Conservation (phyloP, 2,797 vertebrate species). For the Sciurus carolinensis region DNA sequence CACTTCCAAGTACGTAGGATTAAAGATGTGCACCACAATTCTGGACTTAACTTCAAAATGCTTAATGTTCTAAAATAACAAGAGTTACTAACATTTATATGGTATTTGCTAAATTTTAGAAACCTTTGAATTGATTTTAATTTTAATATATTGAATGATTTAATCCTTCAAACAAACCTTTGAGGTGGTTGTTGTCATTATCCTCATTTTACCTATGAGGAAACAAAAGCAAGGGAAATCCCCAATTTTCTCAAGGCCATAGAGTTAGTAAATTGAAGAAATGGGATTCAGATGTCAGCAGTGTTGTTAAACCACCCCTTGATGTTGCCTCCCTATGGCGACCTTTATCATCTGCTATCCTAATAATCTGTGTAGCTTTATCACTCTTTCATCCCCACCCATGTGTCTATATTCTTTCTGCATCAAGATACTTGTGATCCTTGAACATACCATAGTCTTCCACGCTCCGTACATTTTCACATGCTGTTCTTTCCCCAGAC, state of each 20-base stretch:
- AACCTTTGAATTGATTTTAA: slow-evolving; percentile 55
- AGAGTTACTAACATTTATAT: slow-evolving; percentile 36
- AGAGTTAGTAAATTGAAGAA: slow-evolving; percentile 4
- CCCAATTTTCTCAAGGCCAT: not conserved
- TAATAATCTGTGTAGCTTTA: not conserved
- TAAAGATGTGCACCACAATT: not conserved
- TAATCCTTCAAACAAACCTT: slow-evolving; percentile 50
- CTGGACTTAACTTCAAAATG: not conserved
- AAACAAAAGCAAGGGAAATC: not conserved
- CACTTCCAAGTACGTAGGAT: not conserved
- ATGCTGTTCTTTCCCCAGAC: not conserved
- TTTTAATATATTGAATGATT: slow-evolving; percentile 63
- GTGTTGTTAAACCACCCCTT: not conserved
- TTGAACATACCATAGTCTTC: slow-evolving; percentile 18
- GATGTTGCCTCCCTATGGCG: not conserved
- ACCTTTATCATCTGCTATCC: not conserved
- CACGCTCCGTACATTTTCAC: slow-evolving; percentile 6
- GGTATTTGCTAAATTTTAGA: not conserved
- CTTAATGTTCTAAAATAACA: slow-evolving; percentile 27
- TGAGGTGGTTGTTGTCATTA: not conserved
- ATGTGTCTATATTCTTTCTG: not conserved
- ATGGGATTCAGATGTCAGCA: not conserved
- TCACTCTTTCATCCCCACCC: not conserved
- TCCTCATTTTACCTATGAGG: slow-evolving; percentile 29
- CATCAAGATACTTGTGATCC: not conserved